These are phyloP conservation scores for Calycopis cecrops DNA, from an alignment of 1,140 invertebrate genomes.

Conservation along the genomic window DNA sequence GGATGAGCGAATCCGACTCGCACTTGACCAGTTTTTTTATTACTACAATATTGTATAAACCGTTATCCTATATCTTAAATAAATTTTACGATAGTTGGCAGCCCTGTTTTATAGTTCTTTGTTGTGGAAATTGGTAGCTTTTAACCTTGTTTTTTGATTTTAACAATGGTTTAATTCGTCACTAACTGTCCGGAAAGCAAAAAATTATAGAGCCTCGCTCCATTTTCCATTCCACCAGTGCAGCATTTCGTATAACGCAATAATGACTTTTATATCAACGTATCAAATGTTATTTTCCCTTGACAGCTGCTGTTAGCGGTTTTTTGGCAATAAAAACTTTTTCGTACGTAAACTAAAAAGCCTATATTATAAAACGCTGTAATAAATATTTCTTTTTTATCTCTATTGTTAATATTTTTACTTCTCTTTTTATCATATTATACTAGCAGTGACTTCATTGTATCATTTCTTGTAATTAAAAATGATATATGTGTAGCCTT, in stretches of 20 bases:
- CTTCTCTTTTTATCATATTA: no score
- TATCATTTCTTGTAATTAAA: no score
- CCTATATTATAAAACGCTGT: no score
- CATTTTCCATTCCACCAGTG: not conserved
- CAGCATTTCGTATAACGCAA: not conserved
- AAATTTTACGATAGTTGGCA: slow-evolving; percentile 1
- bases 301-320: not conserved
- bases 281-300: slow-evolving; percentile 7
- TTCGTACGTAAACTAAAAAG: not conserved
- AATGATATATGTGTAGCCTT: not conserved
- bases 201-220: slow-evolving; percentile 10
- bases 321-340: slow-evolving; percentile 1
- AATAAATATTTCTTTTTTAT: no score
- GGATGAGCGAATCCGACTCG: no score
- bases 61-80: no score
- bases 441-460: no score
- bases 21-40: no score
- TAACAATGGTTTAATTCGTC: slow-evolving; percentile 9
- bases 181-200: slow-evolving; percentile 10
- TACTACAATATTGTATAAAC: no score
- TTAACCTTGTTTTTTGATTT: slow-evolving; percentile 13
- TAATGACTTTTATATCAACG: not conserved
- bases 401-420: no score
- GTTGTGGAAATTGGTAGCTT: slow-evolving; percentile 30
- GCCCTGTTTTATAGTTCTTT: slow-evolving; percentile 36